Evolutionary conservation across 2,888 invertebrate species (phyloP), one percentile per base, ranked within the genome.

Genomic region (Chymomyza caudatula): DNA sequence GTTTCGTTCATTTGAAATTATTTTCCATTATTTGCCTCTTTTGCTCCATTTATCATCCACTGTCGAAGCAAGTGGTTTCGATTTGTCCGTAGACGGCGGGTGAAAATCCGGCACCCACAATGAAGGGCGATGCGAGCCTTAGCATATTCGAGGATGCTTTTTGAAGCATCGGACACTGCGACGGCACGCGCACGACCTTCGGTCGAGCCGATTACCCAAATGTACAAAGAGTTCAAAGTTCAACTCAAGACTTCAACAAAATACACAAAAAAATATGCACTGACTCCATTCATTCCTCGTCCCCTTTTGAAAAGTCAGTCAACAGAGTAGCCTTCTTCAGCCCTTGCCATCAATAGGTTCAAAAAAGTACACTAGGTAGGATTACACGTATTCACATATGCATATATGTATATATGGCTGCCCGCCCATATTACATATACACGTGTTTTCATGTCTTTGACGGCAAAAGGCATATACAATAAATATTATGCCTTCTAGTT

Each of bases 401-500:
- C 43, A 15, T n/a, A 15, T 11, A 17, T 44, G 13, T 3, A 8
- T 47, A 37, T 13, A 37, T 37, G 29, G 11, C 8, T 37, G 29
- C 2, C 29, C 29, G 29, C 29, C 29, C 11, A 8, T 37, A 11
- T 37, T 11, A 37, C 29, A 37, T 47, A 19, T 47, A n/a, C 19
- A 17, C 19, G 47, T 17, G 47, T 47, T 47, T 47, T 15, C 29
- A 11, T 25, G 13, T 56, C 52, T 47, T 58, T 60, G 43, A 51
- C 25, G 22, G 25, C 58, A 60, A n/a, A 68, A 76, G 76, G 78
- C 78, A 78, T 66, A 68, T 67, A 37, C 29, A 37, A 76, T 72
- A 77, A 77, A 76, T 78, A 74, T 77, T 77, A 66, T 74, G 63
- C 61, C 51, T 65, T 49, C 49, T 19, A 20, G 13, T 44, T 44